phyloP scores from a whole-genome alignment of 2,888 invertebrate species.

The Drosophila rubida region DNA sequence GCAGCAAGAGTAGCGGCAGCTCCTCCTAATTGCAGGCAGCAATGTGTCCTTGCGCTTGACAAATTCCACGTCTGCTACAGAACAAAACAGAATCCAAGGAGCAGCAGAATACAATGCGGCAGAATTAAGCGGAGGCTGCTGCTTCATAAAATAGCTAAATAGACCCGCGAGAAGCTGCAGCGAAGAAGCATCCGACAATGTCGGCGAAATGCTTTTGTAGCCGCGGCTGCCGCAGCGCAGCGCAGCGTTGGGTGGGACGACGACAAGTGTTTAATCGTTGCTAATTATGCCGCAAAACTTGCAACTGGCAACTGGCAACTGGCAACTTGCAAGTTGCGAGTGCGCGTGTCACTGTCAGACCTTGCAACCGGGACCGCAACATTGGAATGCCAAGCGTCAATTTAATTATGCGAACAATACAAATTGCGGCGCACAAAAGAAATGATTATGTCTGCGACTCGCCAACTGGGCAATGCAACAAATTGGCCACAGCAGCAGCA shows the following conservation, averaged over 20 bases:
- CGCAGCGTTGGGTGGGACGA: constrained; percentile 71
- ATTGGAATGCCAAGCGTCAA: constrained; percentile 77
- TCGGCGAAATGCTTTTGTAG: constrained; percentile 73
- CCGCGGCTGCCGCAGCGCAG: constrained; percentile 36
- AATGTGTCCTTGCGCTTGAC: constrained; percentile 79
- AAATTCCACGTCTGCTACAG: constrained; percentile 63
- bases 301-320: constrained; percentile 11
- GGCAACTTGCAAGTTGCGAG: constrained; percentile 23
- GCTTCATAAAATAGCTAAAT: constrained; percentile 57
- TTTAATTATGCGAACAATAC: constrained; percentile 81
- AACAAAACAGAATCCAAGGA: constrained; percentile 20
- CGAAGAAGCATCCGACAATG: constrained; percentile 6
- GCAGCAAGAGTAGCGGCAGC: constrained; percentile 9
- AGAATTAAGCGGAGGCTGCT: constrained; percentile 14
- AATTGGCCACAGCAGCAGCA: constrained; percentile 57
- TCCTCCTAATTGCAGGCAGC: constrained; percentile 67
- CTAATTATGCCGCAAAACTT: constrained; percentile 69
- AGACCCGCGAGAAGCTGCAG: constrained; percentile 27
- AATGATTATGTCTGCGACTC: constrained; percentile 70
- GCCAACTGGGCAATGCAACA: constrained; percentile 44
- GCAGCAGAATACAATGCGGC: constrained; percentile 9
- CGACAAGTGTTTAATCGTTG: constrained; percentile 80
- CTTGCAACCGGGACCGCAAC: constrained; percentile 1
- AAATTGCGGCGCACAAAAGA: constrained; percentile 69
- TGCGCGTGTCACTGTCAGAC: constrained; percentile 77